Evolutionary conservation across 2,797 vertebrate genomes (phyloP).

Genomic region (Lerista edwardsae): DNA sequence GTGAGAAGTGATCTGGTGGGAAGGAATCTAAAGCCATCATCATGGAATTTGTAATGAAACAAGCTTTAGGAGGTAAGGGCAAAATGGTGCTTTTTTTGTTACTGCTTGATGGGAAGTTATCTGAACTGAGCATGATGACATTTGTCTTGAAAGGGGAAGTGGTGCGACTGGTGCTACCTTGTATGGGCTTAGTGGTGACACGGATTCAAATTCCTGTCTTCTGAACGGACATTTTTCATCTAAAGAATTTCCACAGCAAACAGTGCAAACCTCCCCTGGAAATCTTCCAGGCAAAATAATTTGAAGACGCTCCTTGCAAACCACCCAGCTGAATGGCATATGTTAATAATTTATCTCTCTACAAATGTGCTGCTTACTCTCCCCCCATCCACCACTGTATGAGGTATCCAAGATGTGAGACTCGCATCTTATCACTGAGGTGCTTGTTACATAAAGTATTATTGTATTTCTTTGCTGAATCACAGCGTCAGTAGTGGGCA

Average conservation of each 20-base stretch:
- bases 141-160: conserved; percentile 77
- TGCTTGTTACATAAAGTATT: not conserved
- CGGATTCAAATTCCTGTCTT: not conserved
- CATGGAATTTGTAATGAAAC: conserved; percentile 98
- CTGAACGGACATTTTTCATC: not conserved
- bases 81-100: not conserved
- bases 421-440: not conserved
- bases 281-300: not conserved
- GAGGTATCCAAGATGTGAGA: not conserved
- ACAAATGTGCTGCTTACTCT: not conserved
- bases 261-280: not conserved
- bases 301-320: not conserved
- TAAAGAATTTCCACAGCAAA: not conserved
- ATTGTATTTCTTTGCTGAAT: not conserved
- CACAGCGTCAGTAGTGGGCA: conserved; percentile 52
- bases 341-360: not conserved
- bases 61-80: conserved; percentile 92
- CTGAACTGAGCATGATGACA: conserved; percentile 44
- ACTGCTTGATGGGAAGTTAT: conserved; percentile 73
- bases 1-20: conserved; percentile 80
- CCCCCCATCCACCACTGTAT: not conserved
- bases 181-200: not conserved
- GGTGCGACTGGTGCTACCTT: conserved; percentile 54
- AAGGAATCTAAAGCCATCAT: conserved; percentile 85
- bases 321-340: not conserved